Evolutionary conservation across 1,140 invertebrate species (phyloP).

Genomic region (Anoplolepis gracilipes): DNA sequence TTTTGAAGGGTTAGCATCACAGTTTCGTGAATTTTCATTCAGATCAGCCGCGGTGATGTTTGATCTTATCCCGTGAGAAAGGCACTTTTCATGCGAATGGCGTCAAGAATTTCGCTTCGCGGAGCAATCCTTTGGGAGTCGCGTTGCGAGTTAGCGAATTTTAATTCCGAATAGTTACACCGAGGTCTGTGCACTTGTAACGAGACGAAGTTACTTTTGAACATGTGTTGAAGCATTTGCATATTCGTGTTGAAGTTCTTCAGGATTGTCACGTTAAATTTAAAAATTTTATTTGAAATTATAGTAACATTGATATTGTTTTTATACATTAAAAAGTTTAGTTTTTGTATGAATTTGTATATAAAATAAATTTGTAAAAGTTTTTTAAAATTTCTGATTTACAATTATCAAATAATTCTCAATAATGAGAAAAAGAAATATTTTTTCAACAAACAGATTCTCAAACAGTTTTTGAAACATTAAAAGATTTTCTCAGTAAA

Average conservation of each 20-base stretch:
- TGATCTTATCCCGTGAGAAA: constrained; percentile 33
- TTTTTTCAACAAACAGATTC: not conserved
- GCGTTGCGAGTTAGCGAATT: constrained; percentile 48
- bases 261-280: not conserved
- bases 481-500: not conserved
- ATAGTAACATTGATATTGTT: not conserved
- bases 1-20: constrained; percentile 6
- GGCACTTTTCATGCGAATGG: constrained; percentile 25
- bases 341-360: not conserved
- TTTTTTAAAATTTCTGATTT: not conserved
- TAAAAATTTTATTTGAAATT: constrained; percentile 23
- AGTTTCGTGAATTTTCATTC: constrained; percentile 40
- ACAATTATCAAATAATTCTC: not conserved
- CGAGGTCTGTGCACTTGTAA: constrained; percentile 39
- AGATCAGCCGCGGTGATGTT: constrained; percentile 19
- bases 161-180: constrained; percentile 49
- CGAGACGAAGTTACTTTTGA: constrained; percentile 39
- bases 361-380: not conserved
- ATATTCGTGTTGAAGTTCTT: constrained; percentile 33
- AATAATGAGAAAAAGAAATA: too few relatives aligned
- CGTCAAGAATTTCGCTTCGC: constrained; percentile 50
- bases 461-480: not conserved
- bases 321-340: not conserved
- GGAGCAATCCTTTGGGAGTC: constrained; percentile 24
- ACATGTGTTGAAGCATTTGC: constrained; percentile 31